Percentiles rank a stretch among this genome's conserved stretches.
These are phyloP conservation scores for Hirundo rustica DNA, from an alignment of 2,797 vertebrate species.

Conservation along the genomic window DNA sequence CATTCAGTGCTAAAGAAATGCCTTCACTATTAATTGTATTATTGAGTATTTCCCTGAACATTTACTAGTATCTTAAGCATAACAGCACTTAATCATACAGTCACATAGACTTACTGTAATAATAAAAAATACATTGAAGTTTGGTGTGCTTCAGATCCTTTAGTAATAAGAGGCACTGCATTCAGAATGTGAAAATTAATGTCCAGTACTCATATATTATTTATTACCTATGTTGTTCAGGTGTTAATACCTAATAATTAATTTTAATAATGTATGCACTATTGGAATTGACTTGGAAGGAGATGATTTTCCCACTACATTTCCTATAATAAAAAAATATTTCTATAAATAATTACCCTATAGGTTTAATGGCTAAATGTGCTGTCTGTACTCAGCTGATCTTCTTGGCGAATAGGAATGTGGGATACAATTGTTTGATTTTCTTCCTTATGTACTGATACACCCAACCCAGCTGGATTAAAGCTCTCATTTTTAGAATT, in stretches of 20 bases:
- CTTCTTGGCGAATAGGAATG: neutral
- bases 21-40: neutral
- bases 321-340: neutral
- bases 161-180: neutral
- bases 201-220: neutral
- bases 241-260: neutral
- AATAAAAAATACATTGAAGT: neutral
- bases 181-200: conserved; percentile 30
- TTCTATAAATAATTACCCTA: neutral
- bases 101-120: neutral
- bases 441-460: neutral
- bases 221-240: neutral
- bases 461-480: neutral
- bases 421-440: neutral
- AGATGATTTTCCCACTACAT: neutral
- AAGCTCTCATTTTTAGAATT: neutral
- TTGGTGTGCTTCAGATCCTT: neutral
- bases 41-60: neutral
- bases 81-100: neutral
- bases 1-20: neutral
- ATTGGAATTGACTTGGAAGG: neutral
- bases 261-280: neutral
- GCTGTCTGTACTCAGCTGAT: neutral
- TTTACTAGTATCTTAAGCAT: neutral
- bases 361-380: neutral